Evolutionary conservation across 92 coral and sea anemone species (phyloP), one percentile per base, ranked within the genome.

Genomic region (Micromussa lordhowensis): DNA sequence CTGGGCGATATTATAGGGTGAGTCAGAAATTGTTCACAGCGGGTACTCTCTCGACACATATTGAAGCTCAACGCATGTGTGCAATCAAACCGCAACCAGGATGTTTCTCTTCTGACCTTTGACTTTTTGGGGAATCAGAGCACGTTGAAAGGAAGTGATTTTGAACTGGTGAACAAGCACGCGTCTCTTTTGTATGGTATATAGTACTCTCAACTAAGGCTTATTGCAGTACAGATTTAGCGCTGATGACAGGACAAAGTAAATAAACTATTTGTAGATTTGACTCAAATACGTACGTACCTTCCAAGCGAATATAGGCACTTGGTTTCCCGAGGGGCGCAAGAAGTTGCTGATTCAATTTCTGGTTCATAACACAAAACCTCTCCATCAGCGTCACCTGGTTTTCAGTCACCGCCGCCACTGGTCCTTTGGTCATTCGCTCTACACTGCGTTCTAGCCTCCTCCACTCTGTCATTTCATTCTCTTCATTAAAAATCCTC

Each of bases 361-460:
- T 82, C 63, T 82, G 77, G 18, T 3, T 68, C 77, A 82, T 82
- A 0, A 28, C 86, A 28, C 86, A 82, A 68, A 36, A 82, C 44
- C 76, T 36, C 48, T 82, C 86, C 86, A 82, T 82, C 40, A 82
- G 8, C 22, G 63, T 68, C 40, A 82, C 77, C 24, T 44, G 86
- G 38, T 82, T 82, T n/a, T 82, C 86, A 66, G 86, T 79, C 3
- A 79, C 48, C 1, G 82, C 26, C 36, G 24, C 34, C 3, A 34
- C 54, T 66, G 34, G 58, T 22, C 28, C 26, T 57, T 32, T 49
- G 40, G 70, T 31, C 35, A 30, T 29, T 55, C 49, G 26, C 19
- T 18, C 5, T 31, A 61, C 54, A 30, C 84, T 36, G 32, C 49
- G 24, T 48, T 71, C 49, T 19, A 71, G 49, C 17, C 40, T 32